These are phyloP conservation scores for cat (Felis catus) DNA, from an alignment of 2,113 vertebrate genomes.

Conservation along the genomic window F.catus_Fca126_mat1.0 CM031412.1:44681501-44682000, in stretches of 20 bases:
- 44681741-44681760: neutral
- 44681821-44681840: neutral
- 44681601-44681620: neutral
- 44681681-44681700: neutral
- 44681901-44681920: no score
- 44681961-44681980: neutral
- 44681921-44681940: neutral
- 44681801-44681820: neutral
- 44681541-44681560: neutral
- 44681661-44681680: neutral
- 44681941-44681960: neutral
- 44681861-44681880: neutral
- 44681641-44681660: slow-evolving; percentile 23
- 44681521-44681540: slow-evolving; percentile 43
- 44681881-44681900: no score
- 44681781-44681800: neutral
- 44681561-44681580: slow-evolving; percentile 20
- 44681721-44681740: neutral
- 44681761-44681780: neutral
- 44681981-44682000: neutral
- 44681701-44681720: slow-evolving; percentile 10
- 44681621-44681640: neutral
- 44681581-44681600: neutral
- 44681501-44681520: neutral
- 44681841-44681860: neutral